Percentiles rank a stretch among this genome's conserved stretches.
phyloP scores from a whole-genome alignment of 2,113 vertebrate species.

The Corvus moneduloides region DNA sequence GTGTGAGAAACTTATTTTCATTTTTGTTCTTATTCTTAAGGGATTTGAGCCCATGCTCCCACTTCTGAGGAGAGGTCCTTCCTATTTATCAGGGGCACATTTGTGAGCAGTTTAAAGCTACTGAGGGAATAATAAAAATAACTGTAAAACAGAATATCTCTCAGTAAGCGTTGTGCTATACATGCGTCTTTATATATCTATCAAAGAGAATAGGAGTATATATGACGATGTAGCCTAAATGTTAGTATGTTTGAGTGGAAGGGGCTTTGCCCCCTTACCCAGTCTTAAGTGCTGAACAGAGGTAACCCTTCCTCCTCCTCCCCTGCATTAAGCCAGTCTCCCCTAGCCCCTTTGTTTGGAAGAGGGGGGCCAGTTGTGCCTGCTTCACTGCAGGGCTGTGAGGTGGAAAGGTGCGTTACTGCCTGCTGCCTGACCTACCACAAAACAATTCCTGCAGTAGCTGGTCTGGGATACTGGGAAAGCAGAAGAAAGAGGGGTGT shows the following conservation, averaged over 20 bases:
- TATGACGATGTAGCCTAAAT: not conserved
- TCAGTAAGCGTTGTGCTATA: not conserved
- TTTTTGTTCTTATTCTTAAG: not conserved
- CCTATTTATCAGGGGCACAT: not conserved
- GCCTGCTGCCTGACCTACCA: not conserved
- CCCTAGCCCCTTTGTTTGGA: not conserved
- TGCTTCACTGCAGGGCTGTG: not conserved
- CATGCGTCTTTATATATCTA: not conserved
- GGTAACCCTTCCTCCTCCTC: not conserved
- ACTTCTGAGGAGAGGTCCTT: not conserved
- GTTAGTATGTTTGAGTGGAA: not conserved
- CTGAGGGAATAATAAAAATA: not conserved
- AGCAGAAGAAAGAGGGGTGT: not conserved
- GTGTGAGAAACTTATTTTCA: not conserved
- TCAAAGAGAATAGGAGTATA: not conserved
- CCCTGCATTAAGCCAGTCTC: not conserved
- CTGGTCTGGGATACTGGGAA: not conserved
- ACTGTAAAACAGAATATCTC: not conserved
- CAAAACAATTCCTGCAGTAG: not conserved
- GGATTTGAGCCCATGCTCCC: not conserved
- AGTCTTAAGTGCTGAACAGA: not conserved
- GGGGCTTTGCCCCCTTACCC: not conserved
- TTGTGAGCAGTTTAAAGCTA: not conserved
- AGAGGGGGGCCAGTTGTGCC: rapidly evolving
- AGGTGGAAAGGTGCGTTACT: not conserved